Percentiles rank a stretch among this genome's conserved stretches.
These are phyloP conservation scores for Plebejus argus DNA, from an alignment of 2,888 invertebrate species.

Conservation along the genomic window DNA sequence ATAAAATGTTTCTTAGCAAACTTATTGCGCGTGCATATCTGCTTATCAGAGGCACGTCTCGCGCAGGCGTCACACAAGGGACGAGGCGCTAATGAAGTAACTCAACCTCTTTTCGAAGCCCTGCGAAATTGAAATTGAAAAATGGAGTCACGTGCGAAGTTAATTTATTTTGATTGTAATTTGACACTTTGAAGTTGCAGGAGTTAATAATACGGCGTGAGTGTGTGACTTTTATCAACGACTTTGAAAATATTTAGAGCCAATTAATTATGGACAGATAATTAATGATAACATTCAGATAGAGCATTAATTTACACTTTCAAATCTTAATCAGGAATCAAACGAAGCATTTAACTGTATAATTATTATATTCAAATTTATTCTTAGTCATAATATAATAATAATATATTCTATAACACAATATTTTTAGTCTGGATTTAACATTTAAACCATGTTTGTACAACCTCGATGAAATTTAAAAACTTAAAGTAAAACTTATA, in stretches of 20 bases:
- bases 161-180: constrained; percentile 16
- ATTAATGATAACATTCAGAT: background rate
- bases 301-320: too few species aligned
- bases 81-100: constrained; percentile 23
- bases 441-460: too few species aligned
- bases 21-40: constrained; percentile 6
- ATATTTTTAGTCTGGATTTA: too few species aligned
- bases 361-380: too few species aligned
- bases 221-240: background rate
- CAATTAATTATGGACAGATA: background rate
- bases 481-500: too few species aligned
- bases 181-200: background rate
- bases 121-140: constrained; percentile 1
- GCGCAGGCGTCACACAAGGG: constrained; percentile 16
- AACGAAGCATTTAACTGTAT: too few species aligned
- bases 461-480: too few species aligned
- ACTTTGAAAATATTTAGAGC: background rate
- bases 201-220: background rate
- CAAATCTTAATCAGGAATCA: too few species aligned
- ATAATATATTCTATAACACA: too few species aligned
- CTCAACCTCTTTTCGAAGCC: constrained; percentile 14
- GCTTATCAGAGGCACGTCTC: constrained; percentile 24
- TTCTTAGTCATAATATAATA: too few species aligned
- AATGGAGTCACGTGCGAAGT: constrained; percentile 23
- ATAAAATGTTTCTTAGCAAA: background rate